These are phyloP conservation scores for Hoplostethus atlanticus DNA, from an alignment of 2,797 vertebrate species.

Conservation along the genomic window DNA sequence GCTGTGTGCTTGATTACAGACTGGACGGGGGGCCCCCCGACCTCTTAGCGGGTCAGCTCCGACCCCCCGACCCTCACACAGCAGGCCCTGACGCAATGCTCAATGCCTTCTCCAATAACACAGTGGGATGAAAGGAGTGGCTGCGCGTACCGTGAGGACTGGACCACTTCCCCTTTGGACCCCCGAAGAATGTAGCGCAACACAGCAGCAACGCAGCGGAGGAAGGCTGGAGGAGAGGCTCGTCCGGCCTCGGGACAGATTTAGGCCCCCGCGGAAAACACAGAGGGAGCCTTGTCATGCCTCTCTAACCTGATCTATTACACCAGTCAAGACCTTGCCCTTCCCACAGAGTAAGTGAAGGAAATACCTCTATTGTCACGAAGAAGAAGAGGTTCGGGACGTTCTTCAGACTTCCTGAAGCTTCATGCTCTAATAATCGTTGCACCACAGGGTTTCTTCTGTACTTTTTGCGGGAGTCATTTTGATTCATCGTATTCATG, in stretches of 20 bases:
- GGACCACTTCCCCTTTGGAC: constrained; percentile 73
- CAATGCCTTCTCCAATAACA: constrained; percentile 77
- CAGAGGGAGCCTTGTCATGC: constrained; percentile 57
- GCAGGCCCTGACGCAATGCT: constrained; percentile 72
- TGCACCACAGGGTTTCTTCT: not conserved
- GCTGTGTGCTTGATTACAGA: constrained; percentile 84
- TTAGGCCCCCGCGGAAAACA: constrained; percentile 12
- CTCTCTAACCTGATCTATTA: constrained; percentile 62
- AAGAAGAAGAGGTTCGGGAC: not conserved
- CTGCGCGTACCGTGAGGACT: constrained; percentile 50
- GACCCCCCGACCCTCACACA: constrained; percentile 78
- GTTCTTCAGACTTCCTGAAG: not conserved
- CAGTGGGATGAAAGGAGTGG: constrained; percentile 80
- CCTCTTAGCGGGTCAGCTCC: constrained; percentile 78
- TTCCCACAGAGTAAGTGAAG: constrained; percentile 42
- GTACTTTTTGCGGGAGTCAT: not conserved
- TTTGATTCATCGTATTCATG: not conserved
- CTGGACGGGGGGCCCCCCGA: constrained; percentile 68
- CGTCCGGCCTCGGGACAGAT: constrained; percentile 57
- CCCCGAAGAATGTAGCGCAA: constrained; percentile 59
- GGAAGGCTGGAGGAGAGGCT: constrained; percentile 48
- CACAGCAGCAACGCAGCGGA: constrained; percentile 35
- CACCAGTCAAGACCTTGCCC: constrained; percentile 35
- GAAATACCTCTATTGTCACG: constrained; percentile 13
- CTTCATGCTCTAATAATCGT: not conserved